A percentile compares a stretch with the other conserved stretches of the same genome.
These are phyloP conservation scores for Acrossocheilus wenchowensis DNA, from an alignment of 2,797 vertebrate species.

Conservation along the genomic window DNA sequence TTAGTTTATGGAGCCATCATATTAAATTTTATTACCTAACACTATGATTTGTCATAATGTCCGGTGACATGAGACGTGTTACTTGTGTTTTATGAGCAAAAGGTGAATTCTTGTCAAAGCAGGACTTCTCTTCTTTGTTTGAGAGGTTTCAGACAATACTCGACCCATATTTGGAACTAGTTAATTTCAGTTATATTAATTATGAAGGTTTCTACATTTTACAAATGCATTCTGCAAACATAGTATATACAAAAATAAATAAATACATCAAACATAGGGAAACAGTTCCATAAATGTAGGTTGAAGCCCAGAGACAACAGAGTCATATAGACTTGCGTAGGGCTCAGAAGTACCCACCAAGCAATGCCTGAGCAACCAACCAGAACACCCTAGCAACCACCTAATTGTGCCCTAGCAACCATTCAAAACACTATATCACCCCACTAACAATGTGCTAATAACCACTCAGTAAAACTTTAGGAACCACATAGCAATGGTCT, in stretches of 20 bases:
- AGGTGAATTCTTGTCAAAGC: conserved; percentile 13
- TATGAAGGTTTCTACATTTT: not conserved
- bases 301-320: not conserved
- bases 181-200: not conserved
- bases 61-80: conserved; percentile 32
- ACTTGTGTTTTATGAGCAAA: conserved; percentile 41
- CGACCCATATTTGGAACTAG: not conserved
- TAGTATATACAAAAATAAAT: not conserved
- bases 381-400: not conserved
- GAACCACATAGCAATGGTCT: not conserved
- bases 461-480: not conserved
- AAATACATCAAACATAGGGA: not conserved
- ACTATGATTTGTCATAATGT: conserved; percentile 47
- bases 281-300: not conserved
- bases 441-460: not conserved
- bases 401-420: not conserved
- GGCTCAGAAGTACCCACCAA: not conserved
- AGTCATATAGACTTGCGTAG: not conserved
- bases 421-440: not conserved
- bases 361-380: not conserved
- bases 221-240: not conserved
- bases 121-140: not conserved
- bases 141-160: not conserved
- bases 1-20: conserved; percentile 63
- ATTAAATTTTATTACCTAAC: conserved; percentile 51